A percentile compares a stretch with the other conserved stretches of the same genome.
Conservation (phyloP, 2,888 invertebrate genomes). For the Andrena haemorrhoa region DNA sequence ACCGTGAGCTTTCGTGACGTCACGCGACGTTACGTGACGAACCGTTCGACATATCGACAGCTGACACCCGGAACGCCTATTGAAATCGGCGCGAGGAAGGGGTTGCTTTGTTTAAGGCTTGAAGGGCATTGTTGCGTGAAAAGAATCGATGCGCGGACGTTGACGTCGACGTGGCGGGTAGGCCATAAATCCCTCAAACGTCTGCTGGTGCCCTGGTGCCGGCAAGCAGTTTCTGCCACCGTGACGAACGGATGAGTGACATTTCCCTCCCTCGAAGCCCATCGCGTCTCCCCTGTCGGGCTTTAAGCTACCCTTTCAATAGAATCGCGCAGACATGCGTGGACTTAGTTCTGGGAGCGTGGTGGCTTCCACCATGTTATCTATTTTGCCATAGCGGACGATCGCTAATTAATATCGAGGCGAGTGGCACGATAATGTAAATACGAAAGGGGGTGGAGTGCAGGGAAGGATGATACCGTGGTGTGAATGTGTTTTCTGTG, state of each 20-base stretch:
- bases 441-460: not conserved
- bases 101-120: not conserved
- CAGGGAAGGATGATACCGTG: not conserved
- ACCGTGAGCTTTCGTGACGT: constrained; percentile 79
- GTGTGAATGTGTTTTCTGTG: constrained; percentile 16
- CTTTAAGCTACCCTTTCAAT: constrained; percentile 26
- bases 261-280: constrained; percentile 57
- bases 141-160: constrained; percentile 62
- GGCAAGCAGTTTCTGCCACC: constrained; percentile 82
- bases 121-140: not conserved
- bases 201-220: constrained; percentile 84
- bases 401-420: not conserved
- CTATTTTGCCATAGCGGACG: too few relatives aligned
- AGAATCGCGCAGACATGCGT: too few relatives aligned
- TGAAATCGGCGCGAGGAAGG: not conserved
- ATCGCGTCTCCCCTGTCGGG: not conserved
- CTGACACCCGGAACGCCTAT: not conserved
- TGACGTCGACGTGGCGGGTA: constrained; percentile 69
- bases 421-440: not conserved
- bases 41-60: constrained; percentile 58
- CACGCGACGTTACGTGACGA: constrained; percentile 74
- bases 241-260: constrained; percentile 85
- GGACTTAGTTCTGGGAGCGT: not conserved
- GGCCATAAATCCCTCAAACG: constrained; percentile 84
- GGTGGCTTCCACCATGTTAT: not conserved